Evolutionary conservation across 1,140 invertebrate genomes (phyloP).

Genomic region (Aethina tumida): DNA sequence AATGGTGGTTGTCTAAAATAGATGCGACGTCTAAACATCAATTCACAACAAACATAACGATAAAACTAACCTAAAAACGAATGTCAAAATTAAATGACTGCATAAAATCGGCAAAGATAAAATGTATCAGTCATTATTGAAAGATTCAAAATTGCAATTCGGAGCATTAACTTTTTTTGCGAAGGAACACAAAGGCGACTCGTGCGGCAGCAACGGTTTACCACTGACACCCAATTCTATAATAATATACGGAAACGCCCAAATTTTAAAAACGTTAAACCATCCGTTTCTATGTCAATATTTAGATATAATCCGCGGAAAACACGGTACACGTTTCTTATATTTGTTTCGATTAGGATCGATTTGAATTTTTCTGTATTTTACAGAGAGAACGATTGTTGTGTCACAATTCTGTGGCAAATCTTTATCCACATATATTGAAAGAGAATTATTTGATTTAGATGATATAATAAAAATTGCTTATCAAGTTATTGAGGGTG

Average conservation of each 20-base stretch:
- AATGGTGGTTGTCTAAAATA: no score
- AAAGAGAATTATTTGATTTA: slow-evolving; percentile 34
- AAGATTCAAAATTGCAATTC: slow-evolving; percentile 42
- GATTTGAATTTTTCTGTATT: slow-evolving; percentile 23
- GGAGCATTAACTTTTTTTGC: slow-evolving; percentile 87
- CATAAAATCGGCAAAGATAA: no score
- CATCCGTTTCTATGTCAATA: slow-evolving; percentile 81
- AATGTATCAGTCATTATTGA: slow-evolving; percentile 18
- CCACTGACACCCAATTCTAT: slow-evolving; percentile 94
- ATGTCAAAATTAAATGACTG: no score
- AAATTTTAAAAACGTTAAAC: slow-evolving; percentile 67
- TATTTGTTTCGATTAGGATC: slow-evolving; percentile 24
- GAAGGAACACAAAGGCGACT: slow-evolving; percentile 78
- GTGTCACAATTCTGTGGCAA: slow-evolving; percentile 78
- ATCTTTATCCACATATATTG: slow-evolving; percentile 40
- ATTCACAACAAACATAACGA: no score
- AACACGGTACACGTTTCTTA: no score
- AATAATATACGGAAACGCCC: slow-evolving; percentile 81
- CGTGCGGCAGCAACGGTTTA: slow-evolving; percentile 90
- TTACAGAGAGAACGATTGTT: slow-evolving; percentile 78
- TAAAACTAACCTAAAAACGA: no score
- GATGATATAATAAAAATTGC: slow-evolving; percentile 50
- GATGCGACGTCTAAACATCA: no score
- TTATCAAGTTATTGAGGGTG: slow-evolving; percentile 59
- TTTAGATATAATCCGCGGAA: slow-evolving; percentile 83